Evolutionary conservation across 2,113 vertebrate species (phyloP), one percentile per base, ranked within the genome.

Genomic region (Myiagra hebetior): DNA sequence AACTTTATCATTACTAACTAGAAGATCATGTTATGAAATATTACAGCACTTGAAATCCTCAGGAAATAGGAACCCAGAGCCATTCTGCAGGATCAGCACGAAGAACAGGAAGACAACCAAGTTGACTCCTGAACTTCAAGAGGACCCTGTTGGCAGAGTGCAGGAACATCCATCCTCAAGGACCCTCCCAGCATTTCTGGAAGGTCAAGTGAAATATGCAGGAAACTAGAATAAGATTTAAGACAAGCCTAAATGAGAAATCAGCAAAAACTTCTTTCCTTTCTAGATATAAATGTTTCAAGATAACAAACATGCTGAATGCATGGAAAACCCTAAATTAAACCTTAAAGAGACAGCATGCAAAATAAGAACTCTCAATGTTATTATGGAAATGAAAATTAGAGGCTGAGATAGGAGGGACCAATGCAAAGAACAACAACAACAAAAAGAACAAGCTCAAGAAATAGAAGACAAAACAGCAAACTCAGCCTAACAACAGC

Each of bases 261-360:
- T 96, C 95, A 94, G 92, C 96, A 96, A 92, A 96, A 97, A 49
- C 5, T 7, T 53, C 64, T 96, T 97, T 95, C 96, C 95, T 89
- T 80, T 93, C 37, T 73, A 96, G 95, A 92, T 87, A 96, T 42
- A 95, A 96, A 93, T 35, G 74, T 46, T 79, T 37, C 37, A 53
- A 82, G 73, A 93, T 82, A 95, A 96, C n/a, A 92, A 96, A 94
- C 46, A 64, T 13, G 57, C 52, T 96, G 95, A 94, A 93, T 62
- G 70, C 69, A 62, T 39, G 62, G 47, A 91, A 96, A 73, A 87
- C 31, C 47, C 47, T 53, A 89, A 91, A 95, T 50, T 68, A 89
- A 92, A 72, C 39, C 35, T 68, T 67, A 37, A 85, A 92, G 41
- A 89, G n/a, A 89, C 42, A 84, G 18, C 41, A 87, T 0, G 5